phyloP scores from a whole-genome alignment of 1,140 invertebrate species.

The Drosophila virilis region DNA sequence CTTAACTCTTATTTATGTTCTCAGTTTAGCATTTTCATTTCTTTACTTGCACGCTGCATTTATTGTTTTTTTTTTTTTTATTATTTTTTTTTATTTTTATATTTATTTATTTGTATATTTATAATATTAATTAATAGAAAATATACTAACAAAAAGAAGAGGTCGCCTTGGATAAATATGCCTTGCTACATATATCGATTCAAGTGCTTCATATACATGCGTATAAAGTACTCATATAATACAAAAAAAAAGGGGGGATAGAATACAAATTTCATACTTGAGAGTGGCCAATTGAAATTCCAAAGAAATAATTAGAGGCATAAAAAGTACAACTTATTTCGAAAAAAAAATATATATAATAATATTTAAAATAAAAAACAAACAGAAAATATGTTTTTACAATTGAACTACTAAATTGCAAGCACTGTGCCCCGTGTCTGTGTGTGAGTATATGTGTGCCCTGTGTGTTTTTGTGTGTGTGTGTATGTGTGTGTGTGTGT shows the following conservation, averaged over 20 bases:
- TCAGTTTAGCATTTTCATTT: conserved; percentile 49
- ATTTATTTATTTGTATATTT: conserved; percentile 36
- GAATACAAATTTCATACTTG: conserved; percentile 11
- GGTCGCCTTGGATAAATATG: conserved; percentile 60
- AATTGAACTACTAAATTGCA: conserved; percentile 66
- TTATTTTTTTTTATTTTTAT: conserved; percentile 9
- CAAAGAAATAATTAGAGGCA: background rate
- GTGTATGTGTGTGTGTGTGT: conserved; percentile 3
- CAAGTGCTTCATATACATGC: conserved; percentile 36
- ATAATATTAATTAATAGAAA: conserved; percentile 78
- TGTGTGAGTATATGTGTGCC: conserved; percentile 18
- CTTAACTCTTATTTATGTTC: conserved; percentile 54
- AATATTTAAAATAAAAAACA: conserved; percentile 34
- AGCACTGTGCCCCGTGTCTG: conserved; percentile 62
- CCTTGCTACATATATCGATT: conserved; percentile 18
- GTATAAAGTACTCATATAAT: conserved; percentile 50
- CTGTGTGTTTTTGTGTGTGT: conserved; percentile 10
- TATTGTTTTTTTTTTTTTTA: conserved; percentile 26
- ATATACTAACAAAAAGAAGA: conserved; percentile 79
- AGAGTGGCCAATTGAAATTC: conserved; percentile 3
- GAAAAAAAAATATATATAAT: conserved; percentile 21
- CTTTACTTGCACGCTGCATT: conserved; percentile 52
- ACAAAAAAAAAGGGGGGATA: conserved; percentile 22
- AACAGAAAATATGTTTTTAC: conserved; percentile 55
- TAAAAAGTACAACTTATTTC: background rate